A percentile compares a stretch with the other conserved stretches of the same genome.
phyloP scores from a whole-genome alignment of 2,113 vertebrate species.

The Otus sunia region DNA sequence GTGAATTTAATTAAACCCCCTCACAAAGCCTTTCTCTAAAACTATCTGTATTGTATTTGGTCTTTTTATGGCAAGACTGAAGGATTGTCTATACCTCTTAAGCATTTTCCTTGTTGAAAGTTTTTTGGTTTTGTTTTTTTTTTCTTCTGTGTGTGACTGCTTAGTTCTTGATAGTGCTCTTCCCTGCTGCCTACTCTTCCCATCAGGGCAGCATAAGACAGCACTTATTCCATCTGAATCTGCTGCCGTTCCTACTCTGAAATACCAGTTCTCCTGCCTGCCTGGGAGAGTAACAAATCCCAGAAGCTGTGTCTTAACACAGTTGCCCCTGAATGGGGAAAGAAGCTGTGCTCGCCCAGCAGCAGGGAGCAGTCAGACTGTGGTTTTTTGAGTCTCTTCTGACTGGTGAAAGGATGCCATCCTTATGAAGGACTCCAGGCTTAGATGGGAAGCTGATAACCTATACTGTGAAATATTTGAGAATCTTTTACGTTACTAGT shows the following conservation, averaged over 20 bases:
- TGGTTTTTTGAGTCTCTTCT: neutral
- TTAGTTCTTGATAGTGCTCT: neutral
- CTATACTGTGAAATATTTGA: neutral
- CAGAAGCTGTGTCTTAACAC: neutral
- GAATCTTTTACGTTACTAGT: neutral
- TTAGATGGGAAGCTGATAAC: neutral
- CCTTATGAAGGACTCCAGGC: neutral
- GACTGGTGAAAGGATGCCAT: neutral
- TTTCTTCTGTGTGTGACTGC: neutral
- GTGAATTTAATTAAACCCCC: slow-evolving; percentile 12
- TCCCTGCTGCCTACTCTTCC: neutral
- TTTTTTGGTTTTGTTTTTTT: no score
- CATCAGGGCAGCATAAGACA: neutral
- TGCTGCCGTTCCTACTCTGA: neutral
- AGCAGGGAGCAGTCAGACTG: neutral
- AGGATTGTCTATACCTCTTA: neutral
- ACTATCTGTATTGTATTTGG: neutral
- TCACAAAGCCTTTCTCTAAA: neutral
- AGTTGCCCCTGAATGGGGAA: neutral
- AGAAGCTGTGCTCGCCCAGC: neutral
- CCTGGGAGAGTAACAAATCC: neutral
- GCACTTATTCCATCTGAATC: neutral
- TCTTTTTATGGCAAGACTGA: neutral
- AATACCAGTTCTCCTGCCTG: neutral
- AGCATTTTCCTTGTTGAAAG: neutral